Base-by-base conservation (phyloP, 2,888 invertebrate genomes). In the Sussaba pulchella region DNA sequence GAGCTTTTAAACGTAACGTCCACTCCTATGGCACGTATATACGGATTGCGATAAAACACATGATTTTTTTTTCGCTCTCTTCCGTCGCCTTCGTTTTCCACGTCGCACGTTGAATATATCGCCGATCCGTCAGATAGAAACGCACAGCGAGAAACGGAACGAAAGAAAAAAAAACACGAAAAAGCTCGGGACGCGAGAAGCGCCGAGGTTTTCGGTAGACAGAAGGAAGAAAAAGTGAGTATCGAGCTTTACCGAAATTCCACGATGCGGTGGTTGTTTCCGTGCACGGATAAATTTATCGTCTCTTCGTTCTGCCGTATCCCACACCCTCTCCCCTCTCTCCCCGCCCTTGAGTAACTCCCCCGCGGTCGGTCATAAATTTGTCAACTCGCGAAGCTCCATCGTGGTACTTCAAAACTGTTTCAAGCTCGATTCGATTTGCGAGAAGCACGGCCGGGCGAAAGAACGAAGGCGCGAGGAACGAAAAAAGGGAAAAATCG, bases 201-300 rank as follows among this genome's bases (percentile, higher is more conserved):
- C 41, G 9, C 5, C 39, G 59, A 54, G 39, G 14, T 5, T 26
- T 24, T 36, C 36, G 39, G 50, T 50, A 14, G 69, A 26, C 24
- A 17, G 24, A 63, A 63, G 21, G 6, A 1, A 17, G 39, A 59
- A 59, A 26, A 1, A 19, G 31, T 54, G n/a, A 43, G 57, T 69
- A 78, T 78, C 67, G 73, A 54, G 63, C 69, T 73, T 63, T 78
- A 14, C 24, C 41, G 54, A 78, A 73, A 69, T 69, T 73, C 61
- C 52, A 67, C 67, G 63, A 41, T 45, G 69, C 43, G 36, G 73
- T 52, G 54, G 43, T 57, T 59, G 54, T 52, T 73, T 73, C 78
- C 74, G 64, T 66, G 39, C 64, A 64, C 74, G 24, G 31, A 79
- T 74, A 79, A 74, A 79, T 79, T 70, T 57, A 52, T 36, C 41